phyloP scores from a whole-genome alignment of 2,113 vertebrate species.

The Pheucticus melanocephalus region DNA sequence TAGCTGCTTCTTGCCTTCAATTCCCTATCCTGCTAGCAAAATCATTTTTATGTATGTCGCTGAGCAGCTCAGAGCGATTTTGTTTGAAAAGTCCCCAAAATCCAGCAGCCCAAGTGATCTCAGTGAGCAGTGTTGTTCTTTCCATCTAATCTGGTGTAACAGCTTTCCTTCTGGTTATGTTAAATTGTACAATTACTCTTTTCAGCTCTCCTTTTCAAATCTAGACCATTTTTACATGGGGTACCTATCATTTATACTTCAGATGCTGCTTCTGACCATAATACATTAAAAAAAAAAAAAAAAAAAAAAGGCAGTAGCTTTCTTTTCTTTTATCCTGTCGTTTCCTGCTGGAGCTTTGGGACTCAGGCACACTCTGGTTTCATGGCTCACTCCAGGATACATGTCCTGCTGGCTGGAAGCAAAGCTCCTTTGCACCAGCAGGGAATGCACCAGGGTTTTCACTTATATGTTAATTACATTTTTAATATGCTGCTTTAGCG shows the following conservation, averaged over 20 bases:
- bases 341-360: background rate
- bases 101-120: background rate
- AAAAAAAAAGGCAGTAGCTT: background rate
- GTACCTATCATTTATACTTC: background rate
- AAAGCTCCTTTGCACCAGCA: background rate
- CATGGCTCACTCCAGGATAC: background rate
- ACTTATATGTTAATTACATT: constrained; percentile 3
- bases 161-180: background rate
- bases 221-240: background rate
- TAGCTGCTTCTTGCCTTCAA: background rate
- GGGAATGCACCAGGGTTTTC: background rate
- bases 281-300: background rate
- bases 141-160: background rate
- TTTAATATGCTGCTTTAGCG: background rate
- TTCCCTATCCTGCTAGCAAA: background rate
- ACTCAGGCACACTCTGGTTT: background rate
- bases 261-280: background rate
- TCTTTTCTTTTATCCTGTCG: background rate
- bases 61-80: background rate
- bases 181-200: background rate
- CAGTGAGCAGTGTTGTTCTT: background rate
- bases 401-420: background rate
- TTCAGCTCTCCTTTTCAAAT: background rate
- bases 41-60: background rate
- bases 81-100: background rate